Percentiles rank a stretch among this genome's conserved stretches.
Conservation (phyloP, 2,888 invertebrate species). For the Onchidella celtica region DNA sequence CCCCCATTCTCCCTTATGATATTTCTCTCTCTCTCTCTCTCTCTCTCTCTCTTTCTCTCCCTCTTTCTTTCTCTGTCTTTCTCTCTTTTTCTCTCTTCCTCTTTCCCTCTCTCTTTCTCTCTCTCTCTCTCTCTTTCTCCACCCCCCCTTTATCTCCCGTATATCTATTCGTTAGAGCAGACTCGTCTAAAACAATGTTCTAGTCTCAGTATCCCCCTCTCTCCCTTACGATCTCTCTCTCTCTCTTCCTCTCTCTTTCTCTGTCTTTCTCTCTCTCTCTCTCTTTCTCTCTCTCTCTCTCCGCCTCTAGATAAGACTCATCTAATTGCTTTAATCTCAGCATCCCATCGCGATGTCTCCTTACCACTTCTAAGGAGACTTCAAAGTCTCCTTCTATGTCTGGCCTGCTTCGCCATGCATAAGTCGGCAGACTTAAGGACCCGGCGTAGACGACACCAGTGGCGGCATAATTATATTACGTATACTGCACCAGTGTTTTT, state of each 20-base stretch:
- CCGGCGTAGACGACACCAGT: no score
- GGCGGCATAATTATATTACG: no score
- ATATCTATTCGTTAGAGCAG: no score
- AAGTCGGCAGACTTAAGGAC: no score
- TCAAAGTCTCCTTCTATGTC: background rate
- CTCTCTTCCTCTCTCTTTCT: background rate
- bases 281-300: background rate
- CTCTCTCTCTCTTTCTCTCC: background rate
- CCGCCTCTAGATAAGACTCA: background rate
- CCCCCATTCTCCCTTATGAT: background rate
- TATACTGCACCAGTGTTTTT: no score
- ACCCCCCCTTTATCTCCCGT: background rate
- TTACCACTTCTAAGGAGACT: no score
- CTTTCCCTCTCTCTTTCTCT: constrained; percentile 11
- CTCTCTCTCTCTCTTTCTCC: no score
- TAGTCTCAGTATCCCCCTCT: no score
- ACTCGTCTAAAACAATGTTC: no score
- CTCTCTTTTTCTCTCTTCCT: constrained; percentile 7
- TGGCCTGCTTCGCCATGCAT: no score
- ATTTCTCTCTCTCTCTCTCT: constrained; percentile 14
- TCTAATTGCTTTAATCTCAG: background rate
- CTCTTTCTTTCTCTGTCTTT: background rate
- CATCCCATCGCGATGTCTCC: background rate
- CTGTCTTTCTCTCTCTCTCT: background rate
- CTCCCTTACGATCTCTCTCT: background rate